Percentiles rank a stretch among this genome's conserved stretches.
Conservation (phyloP, 2,113 vertebrate species). For the Pterocles orientalis region DNA sequence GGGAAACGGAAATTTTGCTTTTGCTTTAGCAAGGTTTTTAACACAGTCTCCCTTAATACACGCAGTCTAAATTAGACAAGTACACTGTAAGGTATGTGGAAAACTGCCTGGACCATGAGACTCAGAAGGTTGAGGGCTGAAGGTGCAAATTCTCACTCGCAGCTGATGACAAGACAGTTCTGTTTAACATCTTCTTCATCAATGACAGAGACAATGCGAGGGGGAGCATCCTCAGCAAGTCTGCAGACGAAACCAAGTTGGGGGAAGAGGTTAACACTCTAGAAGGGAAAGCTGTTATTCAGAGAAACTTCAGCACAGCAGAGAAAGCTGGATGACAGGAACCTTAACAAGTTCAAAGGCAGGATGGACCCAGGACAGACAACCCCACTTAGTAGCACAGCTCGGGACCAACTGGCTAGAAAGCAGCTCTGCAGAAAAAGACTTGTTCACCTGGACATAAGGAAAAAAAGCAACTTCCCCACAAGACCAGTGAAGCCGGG, state of each 20-base stretch:
- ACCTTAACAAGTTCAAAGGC: neutral
- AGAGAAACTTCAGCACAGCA: neutral
- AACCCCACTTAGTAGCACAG: neutral
- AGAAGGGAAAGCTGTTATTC: neutral
- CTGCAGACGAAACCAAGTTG: neutral
- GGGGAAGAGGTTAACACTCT: neutral
- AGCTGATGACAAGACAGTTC: neutral
- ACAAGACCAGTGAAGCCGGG: neutral
- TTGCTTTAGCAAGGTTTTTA: neutral
- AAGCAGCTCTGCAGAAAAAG: neutral
- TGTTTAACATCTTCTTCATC: neutral
- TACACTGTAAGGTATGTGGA: neutral
- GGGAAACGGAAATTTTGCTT: neutral
- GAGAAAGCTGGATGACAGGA: neutral
- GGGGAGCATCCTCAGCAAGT: neutral
- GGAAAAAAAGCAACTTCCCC: neutral
- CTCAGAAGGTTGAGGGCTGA: neutral
- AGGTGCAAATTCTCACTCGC: neutral
- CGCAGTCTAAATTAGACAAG: neutral
- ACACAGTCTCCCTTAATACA: neutral
- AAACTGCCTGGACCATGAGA: neutral
- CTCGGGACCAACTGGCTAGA: neutral
- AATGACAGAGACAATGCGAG: rapidly evolving
- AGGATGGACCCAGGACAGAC: neutral
- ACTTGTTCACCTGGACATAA: neutral